These are phyloP conservation scores for Tadarida brasiliensis DNA, from an alignment of 2,797 vertebrate genomes.

Conservation along the genomic window DNA sequence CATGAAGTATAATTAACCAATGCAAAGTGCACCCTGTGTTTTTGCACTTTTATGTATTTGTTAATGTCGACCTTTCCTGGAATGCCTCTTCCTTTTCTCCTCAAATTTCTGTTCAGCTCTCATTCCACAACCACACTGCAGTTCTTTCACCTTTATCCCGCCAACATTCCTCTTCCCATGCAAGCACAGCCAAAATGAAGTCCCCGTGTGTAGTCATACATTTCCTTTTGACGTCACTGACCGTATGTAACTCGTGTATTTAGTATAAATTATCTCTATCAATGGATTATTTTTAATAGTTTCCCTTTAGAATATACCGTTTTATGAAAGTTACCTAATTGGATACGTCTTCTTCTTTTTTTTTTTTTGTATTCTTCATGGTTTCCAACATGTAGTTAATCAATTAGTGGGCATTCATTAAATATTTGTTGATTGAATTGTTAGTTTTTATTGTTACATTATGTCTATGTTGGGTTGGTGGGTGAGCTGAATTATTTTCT, in stretches of 20 bases:
- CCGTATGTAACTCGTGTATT: not conserved
- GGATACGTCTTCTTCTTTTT: too few species aligned
- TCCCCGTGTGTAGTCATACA: not conserved
- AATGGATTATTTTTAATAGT: not conserved
- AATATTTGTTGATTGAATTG: not conserved
- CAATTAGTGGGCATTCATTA: not conserved
- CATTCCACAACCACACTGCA: not conserved
- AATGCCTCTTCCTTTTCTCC: not conserved
- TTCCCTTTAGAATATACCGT: not conserved
- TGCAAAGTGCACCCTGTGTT: not conserved
- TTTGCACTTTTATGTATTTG: not conserved
- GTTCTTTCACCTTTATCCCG: not conserved
- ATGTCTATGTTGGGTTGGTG: not conserved
- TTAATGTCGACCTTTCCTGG: not conserved
- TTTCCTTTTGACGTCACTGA: not conserved
- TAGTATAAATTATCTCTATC: not conserved
- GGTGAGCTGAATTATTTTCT: not conserved
- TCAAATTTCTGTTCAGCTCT: not conserved
- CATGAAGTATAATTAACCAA: not conserved
- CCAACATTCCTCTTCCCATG: not conserved
- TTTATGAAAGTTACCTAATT: not conserved
- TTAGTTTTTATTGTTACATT: not conserved
- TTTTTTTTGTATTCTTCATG: not conserved
- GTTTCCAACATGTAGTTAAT: not conserved
- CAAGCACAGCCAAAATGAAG: slow-evolving; percentile 13